Evolutionary conservation across 2,113 vertebrate species (phyloP).

Genomic region (Stigmatopora nigra): DNA sequence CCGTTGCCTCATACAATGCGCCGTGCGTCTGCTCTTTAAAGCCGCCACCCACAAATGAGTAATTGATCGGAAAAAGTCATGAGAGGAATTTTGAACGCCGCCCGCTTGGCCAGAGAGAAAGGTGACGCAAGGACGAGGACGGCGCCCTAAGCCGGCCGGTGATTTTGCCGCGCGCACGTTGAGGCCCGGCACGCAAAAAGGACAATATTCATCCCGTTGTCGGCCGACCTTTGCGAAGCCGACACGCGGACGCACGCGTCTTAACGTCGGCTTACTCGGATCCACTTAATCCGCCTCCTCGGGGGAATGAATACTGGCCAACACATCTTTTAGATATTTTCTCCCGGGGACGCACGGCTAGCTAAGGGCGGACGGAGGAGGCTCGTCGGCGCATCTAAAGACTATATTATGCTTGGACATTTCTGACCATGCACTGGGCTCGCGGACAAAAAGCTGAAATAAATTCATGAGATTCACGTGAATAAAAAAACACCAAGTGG

Average conservation of each 20-base stretch:
- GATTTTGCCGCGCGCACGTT: background rate
- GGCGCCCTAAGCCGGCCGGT: background rate
- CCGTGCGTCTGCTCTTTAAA: constrained; percentile 54
- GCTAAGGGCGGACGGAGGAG: background rate
- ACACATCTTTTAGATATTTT: too few relatives aligned
- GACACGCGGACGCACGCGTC: background rate
- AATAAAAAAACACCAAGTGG: too few relatives aligned
- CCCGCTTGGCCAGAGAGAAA: background rate
- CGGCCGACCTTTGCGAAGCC: background rate
- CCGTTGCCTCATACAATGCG: constrained; percentile 52
- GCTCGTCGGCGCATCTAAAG: constrained; percentile 35
- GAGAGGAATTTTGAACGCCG: constrained; percentile 15
- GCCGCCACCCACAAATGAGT: constrained; percentile 37
- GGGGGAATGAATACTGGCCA: background rate
- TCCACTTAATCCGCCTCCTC: constrained; percentile 3
- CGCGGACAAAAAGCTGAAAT: too few relatives aligned
- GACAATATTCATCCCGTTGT: background rate
- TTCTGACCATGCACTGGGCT: background rate
- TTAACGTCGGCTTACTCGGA: background rate
- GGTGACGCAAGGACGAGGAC: constrained; percentile 1
- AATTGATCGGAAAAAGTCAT: constrained; percentile 56
- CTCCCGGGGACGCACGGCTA: background rate
- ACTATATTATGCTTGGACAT: constrained; percentile 2
- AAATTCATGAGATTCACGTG: too few relatives aligned
- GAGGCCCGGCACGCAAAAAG: background rate